These are phyloP conservation scores for Phenganax subtilis DNA, from an alignment of 92 coral and sea anemone genomes.

Conservation along the genomic window DNA sequence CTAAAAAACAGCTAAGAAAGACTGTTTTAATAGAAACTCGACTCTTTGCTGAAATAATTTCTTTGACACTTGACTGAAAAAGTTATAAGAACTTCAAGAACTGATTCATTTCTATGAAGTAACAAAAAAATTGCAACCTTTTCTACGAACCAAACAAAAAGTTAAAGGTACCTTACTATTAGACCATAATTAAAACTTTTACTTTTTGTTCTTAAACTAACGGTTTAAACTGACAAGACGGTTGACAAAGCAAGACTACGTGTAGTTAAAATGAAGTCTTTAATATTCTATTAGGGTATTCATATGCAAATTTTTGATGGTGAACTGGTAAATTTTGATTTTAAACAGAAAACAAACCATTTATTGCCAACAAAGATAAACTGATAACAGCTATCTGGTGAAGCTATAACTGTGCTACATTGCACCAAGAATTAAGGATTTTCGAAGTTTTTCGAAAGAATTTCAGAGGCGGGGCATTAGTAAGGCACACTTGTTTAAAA, in stretches of 20 bases:
- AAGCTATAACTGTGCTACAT: neutral
- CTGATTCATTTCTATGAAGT: no score
- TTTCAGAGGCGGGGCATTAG: neutral
- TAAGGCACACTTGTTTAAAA: neutral
- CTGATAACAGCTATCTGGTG: neutral
- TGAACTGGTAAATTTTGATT: neutral
- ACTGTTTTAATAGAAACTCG: no score
- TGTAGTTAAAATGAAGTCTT: constrained; percentile 14
- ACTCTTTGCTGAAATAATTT: no score
- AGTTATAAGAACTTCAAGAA: no score
- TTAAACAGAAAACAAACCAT: neutral
- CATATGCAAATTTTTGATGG: constrained; percentile 36
- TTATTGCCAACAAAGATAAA: neutral
- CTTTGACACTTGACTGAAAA: no score
- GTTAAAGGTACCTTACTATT: no score
- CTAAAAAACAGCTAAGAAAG: no score
- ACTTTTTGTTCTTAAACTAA: neutral
- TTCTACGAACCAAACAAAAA: no score
- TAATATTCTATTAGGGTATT: constrained; percentile 37
- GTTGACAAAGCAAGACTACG: constrained; percentile 9
- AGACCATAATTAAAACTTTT: neutral
- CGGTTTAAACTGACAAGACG: neutral
- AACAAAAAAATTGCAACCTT: no score
- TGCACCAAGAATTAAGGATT: neutral
- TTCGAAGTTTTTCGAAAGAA: neutral